phyloP scores from a whole-genome alignment of 2,888 invertebrate genomes.

The Hermodice carunculata region DNA sequence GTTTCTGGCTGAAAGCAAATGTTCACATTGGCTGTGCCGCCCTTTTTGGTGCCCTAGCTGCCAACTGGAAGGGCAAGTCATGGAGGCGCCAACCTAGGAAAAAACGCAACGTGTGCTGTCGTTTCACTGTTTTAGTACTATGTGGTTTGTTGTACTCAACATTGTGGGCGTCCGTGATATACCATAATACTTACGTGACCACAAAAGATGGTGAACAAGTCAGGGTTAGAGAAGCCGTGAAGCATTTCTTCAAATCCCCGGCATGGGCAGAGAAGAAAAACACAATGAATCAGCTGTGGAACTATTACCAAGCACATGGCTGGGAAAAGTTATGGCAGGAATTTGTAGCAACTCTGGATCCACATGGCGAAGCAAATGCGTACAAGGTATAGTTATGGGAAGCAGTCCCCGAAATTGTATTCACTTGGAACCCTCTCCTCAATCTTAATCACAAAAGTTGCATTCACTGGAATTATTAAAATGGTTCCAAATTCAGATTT shows the following conservation, averaged over 20 bases:
- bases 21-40: conserved; percentile 37
- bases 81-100: conserved; percentile 73
- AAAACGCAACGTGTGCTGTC: conserved; percentile 19
- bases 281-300: conserved; percentile 79
- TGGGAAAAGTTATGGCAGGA: conserved; percentile 91
- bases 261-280: conserved; percentile 82
- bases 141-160: conserved; percentile 77
- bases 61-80: conserved; percentile 80
- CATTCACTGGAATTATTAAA: too few relatives aligned
- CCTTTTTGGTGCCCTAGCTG: conserved; percentile 48
- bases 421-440: too few relatives aligned
- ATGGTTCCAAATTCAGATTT: too few relatives aligned
- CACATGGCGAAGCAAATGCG: conserved; percentile 91
- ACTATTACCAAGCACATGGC: conserved; percentile 79
- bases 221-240: conserved; percentile 87
- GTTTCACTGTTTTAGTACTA: conserved; percentile 72
- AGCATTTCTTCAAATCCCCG: conserved; percentile 83
- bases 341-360: conserved; percentile 87
- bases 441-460: too few relatives aligned
- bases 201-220: conserved; percentile 79
- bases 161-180: conserved; percentile 78
- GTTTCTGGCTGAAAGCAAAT: conserved; percentile 70
- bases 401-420: too few relatives aligned
- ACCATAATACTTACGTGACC: conserved; percentile 77
- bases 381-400: too few relatives aligned